Percentiles rank a stretch among this genome's conserved stretches.
phyloP scores from a whole-genome alignment of 2,113 vertebrate genomes.

The Halichoerus grypus region DNA sequence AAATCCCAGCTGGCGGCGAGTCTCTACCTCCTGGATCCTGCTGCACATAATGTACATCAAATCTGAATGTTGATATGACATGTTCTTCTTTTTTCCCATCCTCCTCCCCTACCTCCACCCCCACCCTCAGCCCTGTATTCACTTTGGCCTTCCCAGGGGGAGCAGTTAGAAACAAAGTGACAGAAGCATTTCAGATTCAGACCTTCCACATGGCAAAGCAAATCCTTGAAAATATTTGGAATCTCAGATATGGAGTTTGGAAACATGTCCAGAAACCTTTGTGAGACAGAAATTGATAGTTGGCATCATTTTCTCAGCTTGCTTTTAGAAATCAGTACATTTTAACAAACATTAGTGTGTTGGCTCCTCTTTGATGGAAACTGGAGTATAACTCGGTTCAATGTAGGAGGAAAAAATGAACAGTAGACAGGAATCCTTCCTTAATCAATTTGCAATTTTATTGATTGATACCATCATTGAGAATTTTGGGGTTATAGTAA shows the following conservation, averaged over 20 bases:
- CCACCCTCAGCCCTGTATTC: not conserved
- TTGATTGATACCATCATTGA: not conserved
- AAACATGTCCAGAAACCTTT: not conserved
- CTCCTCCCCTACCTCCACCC: accelerated
- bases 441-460: not conserved
- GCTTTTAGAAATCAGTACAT: not conserved
- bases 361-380: not conserved
- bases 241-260: not conserved
- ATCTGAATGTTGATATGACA: slow-evolving; percentile 79
- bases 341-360: not conserved
- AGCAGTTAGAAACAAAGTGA: not conserved
- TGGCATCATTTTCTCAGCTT: not conserved
- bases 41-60: slow-evolving; percentile 78
- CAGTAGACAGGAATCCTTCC: not conserved
- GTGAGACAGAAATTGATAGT: not conserved
- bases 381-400: not conserved
- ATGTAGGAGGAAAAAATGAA: not conserved
- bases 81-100: slow-evolving; percentile 71
- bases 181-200: not conserved
- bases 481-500: not conserved
- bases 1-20: slow-evolving; percentile 82
- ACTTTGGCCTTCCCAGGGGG: not conserved
- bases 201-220: not conserved
- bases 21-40: slow-evolving; percentile 81
- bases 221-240: not conserved